Conservation (phyloP, 2,797 vertebrate genomes). For the Takifugu ocellatus region DNA sequence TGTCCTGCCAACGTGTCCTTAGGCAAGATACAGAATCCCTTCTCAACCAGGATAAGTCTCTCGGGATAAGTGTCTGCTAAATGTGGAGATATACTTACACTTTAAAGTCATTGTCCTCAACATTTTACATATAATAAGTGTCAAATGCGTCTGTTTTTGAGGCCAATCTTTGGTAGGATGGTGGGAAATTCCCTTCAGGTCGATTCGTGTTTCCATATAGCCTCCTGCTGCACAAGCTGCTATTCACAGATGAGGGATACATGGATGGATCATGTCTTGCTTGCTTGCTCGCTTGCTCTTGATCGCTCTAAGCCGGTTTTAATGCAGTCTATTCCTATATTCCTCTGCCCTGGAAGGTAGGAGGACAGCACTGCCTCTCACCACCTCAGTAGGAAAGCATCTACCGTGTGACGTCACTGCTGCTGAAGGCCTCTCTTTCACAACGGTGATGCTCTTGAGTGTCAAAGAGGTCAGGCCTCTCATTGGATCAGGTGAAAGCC, state of each 20-base stretch:
- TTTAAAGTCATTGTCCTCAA: background rate
- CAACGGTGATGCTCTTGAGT: constrained; percentile 24
- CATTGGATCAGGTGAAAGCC: constrained; percentile 16
- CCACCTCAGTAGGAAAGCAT: constrained; percentile 42
- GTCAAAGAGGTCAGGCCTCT: constrained; percentile 12
- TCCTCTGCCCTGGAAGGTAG: background rate
- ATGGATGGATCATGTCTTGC: no score
- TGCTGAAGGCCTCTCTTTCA: background rate
- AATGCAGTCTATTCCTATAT: no score
- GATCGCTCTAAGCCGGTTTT: no score
- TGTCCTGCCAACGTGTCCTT: constrained; percentile 32
- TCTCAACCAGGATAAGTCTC: constrained; percentile 1
- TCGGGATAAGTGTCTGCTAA: constrained; percentile 1
- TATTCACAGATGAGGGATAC: no score
- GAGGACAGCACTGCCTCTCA: background rate
- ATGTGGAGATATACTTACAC: background rate
- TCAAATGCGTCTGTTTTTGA: background rate
- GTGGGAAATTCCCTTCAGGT: no score
- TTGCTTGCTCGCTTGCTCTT: no score
- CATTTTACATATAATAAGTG: no score
- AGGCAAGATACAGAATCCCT: constrained; percentile 6
- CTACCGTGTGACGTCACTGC: background rate
- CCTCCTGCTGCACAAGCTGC: no score
- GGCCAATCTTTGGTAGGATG: no score
- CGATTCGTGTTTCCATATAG: no score